Percentiles rank a stretch among this genome's conserved stretches.
These are phyloP conservation scores for Dendrocincla fuliginosa DNA, from an alignment of 2,797 vertebrate species.

Conservation along the genomic window DNA sequence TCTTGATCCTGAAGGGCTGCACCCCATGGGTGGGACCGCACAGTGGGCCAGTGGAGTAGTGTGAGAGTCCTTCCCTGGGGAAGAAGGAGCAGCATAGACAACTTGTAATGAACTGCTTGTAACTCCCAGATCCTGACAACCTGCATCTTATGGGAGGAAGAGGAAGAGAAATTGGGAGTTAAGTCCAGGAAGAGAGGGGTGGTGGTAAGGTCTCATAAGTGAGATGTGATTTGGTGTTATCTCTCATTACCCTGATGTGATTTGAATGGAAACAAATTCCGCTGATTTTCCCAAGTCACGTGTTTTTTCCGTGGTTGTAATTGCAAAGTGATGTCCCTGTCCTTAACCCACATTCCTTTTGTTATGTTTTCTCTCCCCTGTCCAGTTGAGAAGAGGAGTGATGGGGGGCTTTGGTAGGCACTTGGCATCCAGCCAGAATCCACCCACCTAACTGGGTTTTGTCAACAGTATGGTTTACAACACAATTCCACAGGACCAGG, in stretches of 20 bases:
- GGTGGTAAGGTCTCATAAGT: no score
- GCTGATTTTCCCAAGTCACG: neutral
- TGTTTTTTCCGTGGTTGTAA: neutral
- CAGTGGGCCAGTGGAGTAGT: neutral
- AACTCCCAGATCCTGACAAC: neutral
- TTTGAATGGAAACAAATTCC: neutral
- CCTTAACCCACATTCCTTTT: rapidly evolving
- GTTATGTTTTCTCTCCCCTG: neutral
- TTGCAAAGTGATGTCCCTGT: neutral
- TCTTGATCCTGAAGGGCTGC: neutral
- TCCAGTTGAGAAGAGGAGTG: neutral
- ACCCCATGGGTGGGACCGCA: neutral
- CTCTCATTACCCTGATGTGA: neutral
- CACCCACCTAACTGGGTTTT: neutral
- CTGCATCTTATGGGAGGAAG: rapidly evolving
- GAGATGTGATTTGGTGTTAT: neutral
- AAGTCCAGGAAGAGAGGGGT: neutral
- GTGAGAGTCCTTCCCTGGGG: neutral
- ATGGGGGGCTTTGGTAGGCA: neutral
- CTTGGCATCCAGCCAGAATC: neutral
- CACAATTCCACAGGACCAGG: neutral
- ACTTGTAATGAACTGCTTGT: neutral
- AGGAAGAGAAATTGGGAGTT: neutral
- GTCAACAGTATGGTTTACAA: neutral
- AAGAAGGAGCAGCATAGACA: neutral